These are phyloP conservation scores for Polymixis flavicincta DNA, from an alignment of 2,888 invertebrate species.

Conservation along the genomic window DNA sequence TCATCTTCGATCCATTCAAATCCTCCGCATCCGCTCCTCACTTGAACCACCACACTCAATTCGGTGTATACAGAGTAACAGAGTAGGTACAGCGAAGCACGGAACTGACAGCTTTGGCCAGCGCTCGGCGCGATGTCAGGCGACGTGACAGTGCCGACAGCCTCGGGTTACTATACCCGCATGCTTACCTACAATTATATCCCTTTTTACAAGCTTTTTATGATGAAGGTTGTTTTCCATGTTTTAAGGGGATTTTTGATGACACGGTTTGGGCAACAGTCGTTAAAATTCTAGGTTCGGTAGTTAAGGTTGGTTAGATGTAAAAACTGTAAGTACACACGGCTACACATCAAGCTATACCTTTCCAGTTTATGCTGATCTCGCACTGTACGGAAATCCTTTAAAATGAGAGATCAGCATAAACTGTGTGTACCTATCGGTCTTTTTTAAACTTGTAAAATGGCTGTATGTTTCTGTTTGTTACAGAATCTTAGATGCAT, in stretches of 20 bases:
- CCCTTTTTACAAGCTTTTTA: slow-evolving; percentile 17
- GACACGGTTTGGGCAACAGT: not conserved
- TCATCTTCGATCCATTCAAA: not conserved
- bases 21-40: not conserved
- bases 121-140: slow-evolving; percentile 38
- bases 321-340: no score
- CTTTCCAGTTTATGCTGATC: no score
- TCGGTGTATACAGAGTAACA: slow-evolving; percentile 22
- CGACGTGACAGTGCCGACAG: slow-evolving; percentile 37
- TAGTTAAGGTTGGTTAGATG: no score
- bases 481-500: not conserved
- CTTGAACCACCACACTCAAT: slow-evolving; percentile 21
- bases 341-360: no score
- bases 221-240: not conserved
- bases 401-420: no score
- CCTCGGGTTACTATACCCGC: slow-evolving; percentile 7
- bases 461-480: not conserved
- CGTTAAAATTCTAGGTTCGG: not conserved
- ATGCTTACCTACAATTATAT: slow-evolving; percentile 9
- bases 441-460: not conserved
- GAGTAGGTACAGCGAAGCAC: slow-evolving; percentile 19
- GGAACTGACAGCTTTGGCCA: slow-evolving; percentile 56
- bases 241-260: not conserved
- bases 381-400: no score
- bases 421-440: no score